Evolutionary conservation across 2,113 vertebrate species (phyloP).

Genomic region (Odontophorus gujanensis): DNA sequence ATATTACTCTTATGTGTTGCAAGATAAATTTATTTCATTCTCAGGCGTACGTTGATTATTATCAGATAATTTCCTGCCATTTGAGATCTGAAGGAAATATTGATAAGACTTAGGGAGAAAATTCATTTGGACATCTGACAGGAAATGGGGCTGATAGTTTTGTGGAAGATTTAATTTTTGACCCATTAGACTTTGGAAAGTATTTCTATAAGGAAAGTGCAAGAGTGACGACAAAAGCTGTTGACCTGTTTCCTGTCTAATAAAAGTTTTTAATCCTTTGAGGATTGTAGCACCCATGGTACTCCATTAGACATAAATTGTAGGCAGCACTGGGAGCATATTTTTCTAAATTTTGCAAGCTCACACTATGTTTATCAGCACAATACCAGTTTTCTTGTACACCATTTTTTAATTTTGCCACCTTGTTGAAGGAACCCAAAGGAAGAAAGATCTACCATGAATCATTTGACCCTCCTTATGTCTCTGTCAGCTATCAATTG

Average conservation of each 20-base stretch:
- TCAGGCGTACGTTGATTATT: not conserved
- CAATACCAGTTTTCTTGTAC: not conserved
- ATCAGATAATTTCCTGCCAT: constrained; percentile 2
- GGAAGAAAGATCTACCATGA: not conserved
- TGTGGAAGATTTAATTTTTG: not conserved
- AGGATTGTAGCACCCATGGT: not conserved
- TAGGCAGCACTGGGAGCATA: not conserved
- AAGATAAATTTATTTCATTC: not conserved
- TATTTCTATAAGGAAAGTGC: not conserved
- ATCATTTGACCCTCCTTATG: accelerated
- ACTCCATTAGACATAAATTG: not conserved
- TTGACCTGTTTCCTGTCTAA: not conserved
- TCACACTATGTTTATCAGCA: not conserved
- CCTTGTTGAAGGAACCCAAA: not conserved
- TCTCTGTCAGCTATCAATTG: not conserved
- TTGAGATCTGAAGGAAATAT: not conserved
- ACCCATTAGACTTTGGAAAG: not conserved
- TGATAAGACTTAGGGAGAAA: not conserved
- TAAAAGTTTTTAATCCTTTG: not conserved
- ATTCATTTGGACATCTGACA: not conserved
- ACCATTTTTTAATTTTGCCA: not conserved
- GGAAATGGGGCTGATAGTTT: not conserved
- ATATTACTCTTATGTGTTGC: not conserved
- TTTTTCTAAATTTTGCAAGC: not conserved
- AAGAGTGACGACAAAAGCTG: not conserved